Conservation (phyloP, 1,140 invertebrate species). For the Aphaenogaster ashmeadi region DNA sequence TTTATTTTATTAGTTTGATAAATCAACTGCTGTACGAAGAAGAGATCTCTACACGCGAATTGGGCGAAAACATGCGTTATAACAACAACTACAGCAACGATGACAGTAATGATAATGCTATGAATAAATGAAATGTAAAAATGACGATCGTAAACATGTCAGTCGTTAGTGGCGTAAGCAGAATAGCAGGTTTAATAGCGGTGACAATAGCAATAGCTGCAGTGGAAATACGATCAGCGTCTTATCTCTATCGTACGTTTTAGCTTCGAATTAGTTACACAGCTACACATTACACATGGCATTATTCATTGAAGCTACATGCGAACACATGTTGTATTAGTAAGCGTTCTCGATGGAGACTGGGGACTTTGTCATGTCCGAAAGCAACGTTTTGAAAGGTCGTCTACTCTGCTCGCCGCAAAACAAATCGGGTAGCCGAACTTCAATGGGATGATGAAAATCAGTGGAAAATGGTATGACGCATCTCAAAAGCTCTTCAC, state of each 20-base stretch:
- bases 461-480: conserved; percentile 66
- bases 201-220: conserved; percentile 55
- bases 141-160: conserved; percentile 38
- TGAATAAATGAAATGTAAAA: conserved; percentile 52
- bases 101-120: conserved; percentile 35
- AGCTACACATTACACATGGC: conserved; percentile 50
- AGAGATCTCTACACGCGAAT: conserved; percentile 39
- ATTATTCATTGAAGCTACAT: conserved; percentile 64
- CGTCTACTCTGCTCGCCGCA: conserved; percentile 67
- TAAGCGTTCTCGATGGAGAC: conserved; percentile 64
- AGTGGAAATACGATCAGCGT: conserved; percentile 40
- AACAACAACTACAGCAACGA: conserved; percentile 44
- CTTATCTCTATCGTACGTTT: conserved; percentile 27
- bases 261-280: conserved; percentile 57
- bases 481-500: conserved; percentile 72
- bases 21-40: neutral
- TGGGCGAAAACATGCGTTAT: conserved; percentile 61
- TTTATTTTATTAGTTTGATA: neutral
- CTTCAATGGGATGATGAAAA: conserved; percentile 55
- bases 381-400: conserved; percentile 70
- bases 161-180: conserved; percentile 63
- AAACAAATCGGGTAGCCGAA: conserved; percentile 62
- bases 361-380: conserved; percentile 67
- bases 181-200: conserved; percentile 53
- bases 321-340: conserved; percentile 63